These are phyloP conservation scores for Palythoa grandiflora DNA, from an alignment of 92 coral and sea anemone genomes.

Conservation along the genomic window DNA sequence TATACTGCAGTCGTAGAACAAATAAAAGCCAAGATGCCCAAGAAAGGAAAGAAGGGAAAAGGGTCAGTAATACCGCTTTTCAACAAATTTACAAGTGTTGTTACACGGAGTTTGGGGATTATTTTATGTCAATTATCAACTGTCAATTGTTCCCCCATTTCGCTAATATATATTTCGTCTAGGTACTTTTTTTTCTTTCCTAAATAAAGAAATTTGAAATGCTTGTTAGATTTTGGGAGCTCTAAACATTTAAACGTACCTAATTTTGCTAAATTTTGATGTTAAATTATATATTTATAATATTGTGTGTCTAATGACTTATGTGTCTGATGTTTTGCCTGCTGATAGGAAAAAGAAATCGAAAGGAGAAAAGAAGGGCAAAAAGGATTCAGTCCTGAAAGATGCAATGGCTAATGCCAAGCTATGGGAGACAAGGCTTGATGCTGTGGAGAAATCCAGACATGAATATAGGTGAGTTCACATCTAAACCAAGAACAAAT, in stretches of 20 bases:
- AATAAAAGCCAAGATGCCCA: constrained; percentile 68
- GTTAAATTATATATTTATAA: too few species aligned
- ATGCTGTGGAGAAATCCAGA: constrained; percentile 78
- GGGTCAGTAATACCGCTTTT: constrained; percentile 65
- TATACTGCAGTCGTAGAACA: too few species aligned
- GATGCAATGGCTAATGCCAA: constrained; percentile 98
- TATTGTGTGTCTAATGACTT: too few species aligned
- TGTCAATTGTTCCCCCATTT: not conserved
- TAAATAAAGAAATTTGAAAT: not conserved
- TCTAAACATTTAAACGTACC: too few species aligned
- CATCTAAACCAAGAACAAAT: not conserved
- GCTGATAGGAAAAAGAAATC: constrained; percentile 78
- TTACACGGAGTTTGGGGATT: too few species aligned
- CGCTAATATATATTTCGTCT: not conserved
- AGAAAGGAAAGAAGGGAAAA: constrained; percentile 90
- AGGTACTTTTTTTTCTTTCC: not conserved
- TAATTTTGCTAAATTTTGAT: too few species aligned
- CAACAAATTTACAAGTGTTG: not conserved
- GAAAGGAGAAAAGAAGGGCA: constrained; percentile 82
- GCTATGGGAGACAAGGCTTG: constrained; percentile 95
- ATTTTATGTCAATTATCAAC: too few species aligned
- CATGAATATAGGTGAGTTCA: constrained; percentile 84
- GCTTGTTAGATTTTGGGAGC: too few species aligned
- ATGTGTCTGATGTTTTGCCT: not conserved
- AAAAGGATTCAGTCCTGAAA: constrained; percentile 92